phyloP scores from a whole-genome alignment of 2,797 vertebrate species.

The Apodemus agrarius region DNA sequence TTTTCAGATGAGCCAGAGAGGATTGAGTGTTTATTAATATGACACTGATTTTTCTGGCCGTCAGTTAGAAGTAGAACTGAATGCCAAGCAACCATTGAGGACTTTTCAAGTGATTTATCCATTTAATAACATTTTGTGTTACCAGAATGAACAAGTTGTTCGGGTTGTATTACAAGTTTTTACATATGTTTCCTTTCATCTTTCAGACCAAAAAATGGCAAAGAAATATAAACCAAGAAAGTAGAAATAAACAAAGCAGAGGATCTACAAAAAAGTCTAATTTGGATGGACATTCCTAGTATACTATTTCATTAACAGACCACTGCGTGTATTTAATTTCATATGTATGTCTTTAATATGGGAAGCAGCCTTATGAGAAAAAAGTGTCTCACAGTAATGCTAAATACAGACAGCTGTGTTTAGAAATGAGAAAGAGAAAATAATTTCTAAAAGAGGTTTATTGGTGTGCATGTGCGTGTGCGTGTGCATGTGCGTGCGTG shows the following conservation, averaged over 20 bases:
- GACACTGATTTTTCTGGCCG: background rate
- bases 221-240: background rate
- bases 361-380: conserved; percentile 52
- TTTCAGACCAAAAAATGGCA: conserved; percentile 36
- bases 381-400: conserved; percentile 63
- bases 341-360: conserved; percentile 37
- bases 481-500: too few species aligned
- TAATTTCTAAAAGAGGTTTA: background rate
- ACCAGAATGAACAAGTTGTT: conserved; percentile 30
- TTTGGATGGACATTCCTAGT: background rate
- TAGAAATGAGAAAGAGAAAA: conserved; percentile 46
- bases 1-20: background rate
- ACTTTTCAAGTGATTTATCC: background rate
- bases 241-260: conserved; percentile 37
- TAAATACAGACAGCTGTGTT: conserved; percentile 51
- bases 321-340: conserved; percentile 38
- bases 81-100: background rate
- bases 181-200: background rate
- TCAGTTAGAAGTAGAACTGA: background rate
- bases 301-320: conserved; percentile 43
- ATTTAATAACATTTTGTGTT: background rate
- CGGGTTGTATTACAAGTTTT: conserved; percentile 12
- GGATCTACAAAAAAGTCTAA: background rate
- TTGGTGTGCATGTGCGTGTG: background rate
- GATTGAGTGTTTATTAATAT: conserved; percentile 22